phyloP scores from a whole-genome alignment of 1,140 invertebrate species.

The Zaprionus kolodkinae region DNA sequence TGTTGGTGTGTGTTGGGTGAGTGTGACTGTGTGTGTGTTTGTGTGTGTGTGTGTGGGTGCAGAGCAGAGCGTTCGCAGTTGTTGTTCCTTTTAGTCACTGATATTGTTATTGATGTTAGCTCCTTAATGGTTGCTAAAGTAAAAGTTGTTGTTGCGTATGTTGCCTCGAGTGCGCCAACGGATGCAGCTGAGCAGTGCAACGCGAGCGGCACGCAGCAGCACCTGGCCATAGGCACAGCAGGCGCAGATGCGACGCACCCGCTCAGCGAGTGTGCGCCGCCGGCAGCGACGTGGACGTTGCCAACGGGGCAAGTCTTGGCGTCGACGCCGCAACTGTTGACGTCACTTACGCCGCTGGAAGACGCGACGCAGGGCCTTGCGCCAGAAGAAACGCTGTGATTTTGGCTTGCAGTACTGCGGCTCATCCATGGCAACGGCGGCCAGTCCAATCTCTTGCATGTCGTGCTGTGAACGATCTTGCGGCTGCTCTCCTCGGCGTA shows the following conservation, averaged over 20 bases:
- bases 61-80: conserved; percentile 27
- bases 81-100: conserved; percentile 5
- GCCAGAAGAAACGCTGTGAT: conserved; percentile 70
- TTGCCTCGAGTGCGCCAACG: conserved; percentile 74
- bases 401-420: conserved; percentile 50
- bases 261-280: conserved; percentile 66
- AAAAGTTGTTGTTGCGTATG: conserved; percentile 75
- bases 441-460: conserved; percentile 43
- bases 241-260: conserved; percentile 66
- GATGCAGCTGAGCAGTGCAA: conserved; percentile 72
- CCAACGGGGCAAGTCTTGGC: conserved; percentile 73
- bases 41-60: conserved; percentile 20
- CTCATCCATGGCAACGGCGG: conserved; percentile 31
- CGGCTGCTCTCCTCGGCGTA: conserved; percentile 16
- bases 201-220: conserved; percentile 59
- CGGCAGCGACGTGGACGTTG: conserved; percentile 67
- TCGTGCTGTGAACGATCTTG: neutral
- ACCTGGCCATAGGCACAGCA: conserved; percentile 74
- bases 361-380: conserved; percentile 67
- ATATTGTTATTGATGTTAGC: conserved; percentile 13
- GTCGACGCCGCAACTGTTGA: conserved; percentile 67
- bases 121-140: conserved; percentile 69
- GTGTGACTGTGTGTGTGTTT: neutral
- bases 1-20: conserved; percentile 6
- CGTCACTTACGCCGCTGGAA: conserved; percentile 76